Base-by-base conservation (phyloP, 2,888 invertebrate genomes). In the Phymatocera aterrima region DNA sequence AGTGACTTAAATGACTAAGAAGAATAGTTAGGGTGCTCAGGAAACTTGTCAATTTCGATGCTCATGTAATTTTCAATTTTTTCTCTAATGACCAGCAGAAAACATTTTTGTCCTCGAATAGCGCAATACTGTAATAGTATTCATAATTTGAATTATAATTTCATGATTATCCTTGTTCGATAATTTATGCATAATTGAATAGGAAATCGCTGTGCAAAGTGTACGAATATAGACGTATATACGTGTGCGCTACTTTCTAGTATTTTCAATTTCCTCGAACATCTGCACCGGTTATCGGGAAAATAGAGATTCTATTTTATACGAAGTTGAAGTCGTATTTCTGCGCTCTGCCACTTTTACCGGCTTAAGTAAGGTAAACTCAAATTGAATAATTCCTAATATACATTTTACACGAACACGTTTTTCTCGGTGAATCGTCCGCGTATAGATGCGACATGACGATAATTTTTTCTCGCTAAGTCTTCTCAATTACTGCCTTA, bases 1-100 rank as follows among this genome's bases (percentile, higher is more conserved):
- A 80, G 8, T 61, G 6, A 18, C 78, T 60, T 79, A 79, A 61
- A 57, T 40, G n/a, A n/a, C n/a, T n/a, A n/a, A n/a, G n/a, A n/a
- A n/a, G n/a, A n/a, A n/a, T n/a, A n/a, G n/a, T n/a, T n/a, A n/a
- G n/a, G n/a, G n/a, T n/a, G n/a, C n/a, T n/a, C n/a, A n/a, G n/a
- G n/a, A n/a, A n/a, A n/a, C n/a, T n/a, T n/a, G n/a, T n/a, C n/a
- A n/a, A n/a, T n/a, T n/a, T n/a, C n/a, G n/a, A n/a, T n/a, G n/a
- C n/a, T n/a, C n/a, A n/a, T n/a, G n/a, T n/a, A n/a, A n/a, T n/a
- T n/a, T n/a, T n/a, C n/a, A n/a, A n/a, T n/a, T n/a, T n/a, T n/a
- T n/a, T n/a, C n/a, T n/a, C n/a, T n/a, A n/a, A n/a, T n/a, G n/a
- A n/a, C n/a, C n/a, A n/a, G n/a, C n/a, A n/a, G n/a, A n/a, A n/a